phyloP scores from a whole-genome alignment of 2,797 vertebrate genomes.

The Lepilemur ruficaudatus region DNA sequence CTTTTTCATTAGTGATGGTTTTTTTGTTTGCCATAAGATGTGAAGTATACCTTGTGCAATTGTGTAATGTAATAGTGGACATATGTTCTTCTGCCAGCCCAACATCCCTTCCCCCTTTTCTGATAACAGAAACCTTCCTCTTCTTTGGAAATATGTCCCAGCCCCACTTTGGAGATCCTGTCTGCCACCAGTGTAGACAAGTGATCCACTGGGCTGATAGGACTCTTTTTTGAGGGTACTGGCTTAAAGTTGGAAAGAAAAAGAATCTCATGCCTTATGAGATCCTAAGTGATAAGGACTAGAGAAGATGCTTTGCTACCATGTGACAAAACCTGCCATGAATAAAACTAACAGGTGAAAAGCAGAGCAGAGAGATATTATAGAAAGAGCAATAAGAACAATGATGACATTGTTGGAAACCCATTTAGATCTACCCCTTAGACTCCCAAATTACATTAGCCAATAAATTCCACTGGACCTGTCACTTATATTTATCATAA shows the following conservation, averaged over 20 bases:
- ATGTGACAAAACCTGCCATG: not conserved
- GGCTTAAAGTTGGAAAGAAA: conserved; percentile 20
- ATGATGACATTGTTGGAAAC: not conserved
- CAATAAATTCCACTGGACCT: not conserved
- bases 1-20: not conserved
- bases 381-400: not conserved
- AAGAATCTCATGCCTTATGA: not conserved
- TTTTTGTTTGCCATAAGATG: conserved; percentile 24
- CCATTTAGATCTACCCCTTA: not conserved
- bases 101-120: not conserved
- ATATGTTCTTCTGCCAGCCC: conserved; percentile 10
- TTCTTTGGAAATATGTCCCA: not conserved
- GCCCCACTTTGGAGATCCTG: not conserved
- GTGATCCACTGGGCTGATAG: not conserved
- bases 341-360: not conserved
- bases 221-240: not conserved
- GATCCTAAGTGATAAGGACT: not conserved
- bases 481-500: not conserved
- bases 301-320: not conserved
- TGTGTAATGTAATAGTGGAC: not conserved
- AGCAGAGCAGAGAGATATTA: not conserved
- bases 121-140: conserved; percentile 14
- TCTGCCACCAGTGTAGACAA: not conserved
- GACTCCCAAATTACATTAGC: not conserved
- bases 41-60: not conserved